These are phyloP conservation scores for Cotesia glomerata DNA, from an alignment of 1,140 invertebrate species.

Conservation along the genomic window DNA sequence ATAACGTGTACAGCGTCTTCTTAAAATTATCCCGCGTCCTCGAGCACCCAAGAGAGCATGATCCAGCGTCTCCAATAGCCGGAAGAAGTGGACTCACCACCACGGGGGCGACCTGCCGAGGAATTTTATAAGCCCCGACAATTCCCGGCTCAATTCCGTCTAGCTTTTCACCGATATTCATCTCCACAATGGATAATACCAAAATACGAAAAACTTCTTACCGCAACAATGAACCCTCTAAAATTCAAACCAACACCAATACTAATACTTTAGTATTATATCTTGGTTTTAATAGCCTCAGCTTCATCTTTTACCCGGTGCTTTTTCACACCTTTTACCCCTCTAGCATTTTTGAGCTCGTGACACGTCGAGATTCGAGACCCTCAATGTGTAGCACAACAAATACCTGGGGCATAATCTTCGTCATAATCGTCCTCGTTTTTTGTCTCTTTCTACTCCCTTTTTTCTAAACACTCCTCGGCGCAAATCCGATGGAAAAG, in stretches of 20 bases:
- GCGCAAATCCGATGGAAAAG: neutral
- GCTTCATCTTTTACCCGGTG: slow-evolving; percentile 35
- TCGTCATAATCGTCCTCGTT: slow-evolving; percentile 41
- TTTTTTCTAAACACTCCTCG: slow-evolving; percentile 26
- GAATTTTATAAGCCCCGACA: neutral
- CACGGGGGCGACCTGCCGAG: neutral
- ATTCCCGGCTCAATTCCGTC: neutral
- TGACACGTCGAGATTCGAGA: slow-evolving; percentile 37
- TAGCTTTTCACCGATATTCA: neutral
- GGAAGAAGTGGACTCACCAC: slow-evolving; percentile 32
- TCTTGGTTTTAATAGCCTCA: too few species aligned
- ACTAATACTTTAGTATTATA: too few species aligned
- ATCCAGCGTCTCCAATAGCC: slow-evolving; percentile 33
- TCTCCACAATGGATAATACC: slow-evolving; percentile 23
- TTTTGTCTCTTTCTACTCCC: too few species aligned
- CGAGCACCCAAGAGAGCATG: slow-evolving; percentile 51
- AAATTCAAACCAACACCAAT: slow-evolving; percentile 43
- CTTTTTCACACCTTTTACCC: slow-evolving; percentile 58
- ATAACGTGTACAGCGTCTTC: neutral
- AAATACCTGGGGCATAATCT: slow-evolving; percentile 42
- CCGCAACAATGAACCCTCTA: slow-evolving; percentile 52
- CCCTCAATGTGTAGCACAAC: slow-evolving; percentile 42
- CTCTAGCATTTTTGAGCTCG: slow-evolving; percentile 43
- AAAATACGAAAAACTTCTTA: slow-evolving; percentile 58
- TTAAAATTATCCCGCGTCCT: slow-evolving; percentile 37